phyloP scores from a whole-genome alignment of 2,797 vertebrate genomes.

The Aratinga solstitialis region DNA sequence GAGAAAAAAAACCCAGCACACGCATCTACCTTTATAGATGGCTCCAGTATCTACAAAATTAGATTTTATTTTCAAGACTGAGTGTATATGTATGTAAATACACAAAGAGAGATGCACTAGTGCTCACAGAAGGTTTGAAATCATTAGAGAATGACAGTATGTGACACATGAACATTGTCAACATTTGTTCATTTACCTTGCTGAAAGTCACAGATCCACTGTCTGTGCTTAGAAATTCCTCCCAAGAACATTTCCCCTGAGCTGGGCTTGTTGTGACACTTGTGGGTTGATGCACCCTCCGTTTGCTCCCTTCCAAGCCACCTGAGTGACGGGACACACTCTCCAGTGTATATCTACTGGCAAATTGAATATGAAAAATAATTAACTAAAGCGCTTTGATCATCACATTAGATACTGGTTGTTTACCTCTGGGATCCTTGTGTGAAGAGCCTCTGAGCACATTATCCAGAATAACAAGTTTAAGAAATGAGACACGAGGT shows the following conservation, averaged over 20 bases:
- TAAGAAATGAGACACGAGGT: not conserved
- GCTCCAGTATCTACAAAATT: slow-evolving; percentile 57
- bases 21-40: not conserved
- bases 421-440: slow-evolving; percentile 5
- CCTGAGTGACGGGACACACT: not conserved
- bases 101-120: not conserved
- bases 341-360: not conserved
- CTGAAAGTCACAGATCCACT: not conserved
- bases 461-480: not conserved
- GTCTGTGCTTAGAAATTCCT: not conserved
- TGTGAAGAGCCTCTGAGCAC: slow-evolving; percentile 16
- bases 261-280: not conserved
- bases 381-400: slow-evolving; percentile 23
- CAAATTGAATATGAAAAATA: slow-evolving; percentile 6
- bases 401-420: not conserved
- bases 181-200: not conserved
- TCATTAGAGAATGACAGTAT: slow-evolving; percentile 4
- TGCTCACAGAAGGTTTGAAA: slow-evolving; percentile 8
- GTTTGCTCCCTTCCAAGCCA: not conserved
- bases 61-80: slow-evolving; percentile 43
- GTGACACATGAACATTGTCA: not conserved
- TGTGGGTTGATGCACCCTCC: not conserved
- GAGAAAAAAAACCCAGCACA: not conserved
- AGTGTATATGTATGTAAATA: not conserved
- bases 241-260: accelerated